phyloP scores from a whole-genome alignment of 2,113 vertebrate species.

The Polypterus senegalus region DNA sequence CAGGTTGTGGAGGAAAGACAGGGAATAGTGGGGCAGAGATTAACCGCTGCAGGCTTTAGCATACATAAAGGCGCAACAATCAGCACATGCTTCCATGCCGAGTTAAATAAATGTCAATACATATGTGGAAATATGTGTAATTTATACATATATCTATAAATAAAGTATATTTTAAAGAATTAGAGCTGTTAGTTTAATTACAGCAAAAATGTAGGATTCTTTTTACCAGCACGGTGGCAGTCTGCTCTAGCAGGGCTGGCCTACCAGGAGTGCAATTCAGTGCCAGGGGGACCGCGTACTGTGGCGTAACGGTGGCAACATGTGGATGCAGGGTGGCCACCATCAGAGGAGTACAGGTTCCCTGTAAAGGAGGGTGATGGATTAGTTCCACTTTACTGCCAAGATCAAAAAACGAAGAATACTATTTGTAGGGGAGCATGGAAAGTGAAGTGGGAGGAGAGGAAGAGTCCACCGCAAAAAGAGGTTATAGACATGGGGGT shows the following conservation, averaged over 20 bases:
- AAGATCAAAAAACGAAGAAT: neutral
- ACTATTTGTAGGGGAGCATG: no score
- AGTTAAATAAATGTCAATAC: no score
- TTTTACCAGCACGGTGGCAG: constrained; percentile 98
- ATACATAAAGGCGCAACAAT: constrained; percentile 43
- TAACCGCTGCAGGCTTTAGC: constrained; percentile 61
- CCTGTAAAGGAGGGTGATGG: constrained; percentile 65
- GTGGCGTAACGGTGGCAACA: constrained; percentile 88
- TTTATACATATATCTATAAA: constrained; percentile 31
- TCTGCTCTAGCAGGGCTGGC: constrained; percentile 95
- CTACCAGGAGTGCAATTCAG: constrained; percentile 88
- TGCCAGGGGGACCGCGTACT: constrained; percentile 92
- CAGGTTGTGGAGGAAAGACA: constrained; percentile 46
- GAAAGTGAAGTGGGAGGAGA: no score
- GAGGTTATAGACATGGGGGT: no score
- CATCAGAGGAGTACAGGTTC: constrained; percentile 98
- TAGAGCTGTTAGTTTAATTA: constrained; percentile 47
- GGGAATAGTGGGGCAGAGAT: constrained; percentile 24
- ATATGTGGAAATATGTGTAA: constrained; percentile 12
- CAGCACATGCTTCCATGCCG: constrained; percentile 64
- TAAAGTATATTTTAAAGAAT: constrained; percentile 35
- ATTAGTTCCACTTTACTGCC: constrained; percentile 2
- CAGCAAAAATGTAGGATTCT: constrained; percentile 12
- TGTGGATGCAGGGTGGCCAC: constrained; percentile 97
- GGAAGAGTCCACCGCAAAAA: no score